These are phyloP conservation scores for Boleophthalmus pectinirostris DNA, from an alignment of 2,113 vertebrate species.

Conservation along the genomic window DNA sequence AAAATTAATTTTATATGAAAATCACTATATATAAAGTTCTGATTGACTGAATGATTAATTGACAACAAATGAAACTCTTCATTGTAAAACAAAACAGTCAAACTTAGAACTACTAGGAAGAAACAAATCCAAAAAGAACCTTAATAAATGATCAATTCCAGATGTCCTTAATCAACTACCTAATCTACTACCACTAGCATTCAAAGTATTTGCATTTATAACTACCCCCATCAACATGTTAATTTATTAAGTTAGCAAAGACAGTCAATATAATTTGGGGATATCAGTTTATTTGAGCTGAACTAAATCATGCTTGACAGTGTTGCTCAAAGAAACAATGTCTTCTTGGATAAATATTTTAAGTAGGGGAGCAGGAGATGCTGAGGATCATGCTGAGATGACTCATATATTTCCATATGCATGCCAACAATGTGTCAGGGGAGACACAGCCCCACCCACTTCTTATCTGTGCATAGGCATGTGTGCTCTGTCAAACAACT, in stretches of 20 bases:
- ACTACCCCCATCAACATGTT: neutral
- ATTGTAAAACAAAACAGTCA: too few relatives aligned
- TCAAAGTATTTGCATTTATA: too few relatives aligned
- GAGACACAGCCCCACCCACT: neutral
- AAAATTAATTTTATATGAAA: neutral
- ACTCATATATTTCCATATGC: slow-evolving; percentile 12
- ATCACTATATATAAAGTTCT: too few relatives aligned
- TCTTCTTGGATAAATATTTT: neutral
- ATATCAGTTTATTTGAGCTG: neutral
- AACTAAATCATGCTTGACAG: neutral
- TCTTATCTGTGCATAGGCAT: slow-evolving; percentile 26
- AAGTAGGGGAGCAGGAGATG: slow-evolving; percentile 21
- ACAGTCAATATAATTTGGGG: too few relatives aligned
- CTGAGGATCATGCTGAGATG: slow-evolving; percentile 28
- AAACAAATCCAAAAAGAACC: too few relatives aligned
- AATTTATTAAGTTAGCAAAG: too few relatives aligned
- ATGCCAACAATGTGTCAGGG: slow-evolving; percentile 23
- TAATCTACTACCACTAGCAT: too few relatives aligned
- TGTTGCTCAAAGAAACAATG: neutral
- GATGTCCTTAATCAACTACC: too few relatives aligned
- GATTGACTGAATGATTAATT: too few relatives aligned
- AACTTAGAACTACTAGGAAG: too few relatives aligned
- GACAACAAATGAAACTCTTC: too few relatives aligned
- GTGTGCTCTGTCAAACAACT: slow-evolving; percentile 28
- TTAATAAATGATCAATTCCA: too few relatives aligned